Evolutionary conservation across 2,888 invertebrate species (phyloP), one percentile per base, ranked within the genome.

Genomic region (Dolichomitus sp.): DNA sequence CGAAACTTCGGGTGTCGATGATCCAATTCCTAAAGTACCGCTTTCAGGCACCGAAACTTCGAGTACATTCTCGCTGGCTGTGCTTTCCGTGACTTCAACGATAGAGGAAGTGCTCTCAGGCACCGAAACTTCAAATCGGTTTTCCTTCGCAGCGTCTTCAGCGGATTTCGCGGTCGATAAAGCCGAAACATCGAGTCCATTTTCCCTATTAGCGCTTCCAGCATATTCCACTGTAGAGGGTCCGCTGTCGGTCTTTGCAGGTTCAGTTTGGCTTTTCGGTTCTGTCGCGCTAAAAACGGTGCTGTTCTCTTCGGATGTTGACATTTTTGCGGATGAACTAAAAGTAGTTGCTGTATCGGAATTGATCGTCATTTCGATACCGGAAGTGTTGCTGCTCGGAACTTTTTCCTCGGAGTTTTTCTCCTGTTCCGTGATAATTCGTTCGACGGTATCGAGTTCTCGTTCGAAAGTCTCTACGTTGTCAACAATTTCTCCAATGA

Each of bases 371-470:
- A 52, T 6, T 30, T 77, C 80, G n/a, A 80, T n/a, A 17, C 80
- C 80, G 1, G 82, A 82, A 40, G 74, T 79, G 12, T 79, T 69
- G 42, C 48, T 45, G 70, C 70, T 50, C 14, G 74, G 65, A 1
- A 19, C 23, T 2, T 7, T 23, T 11, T 17, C 19, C 12, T 72
- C 59, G 61, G 45, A 59, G 7, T 14, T 61, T 7, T 14, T 59
- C 7, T 61, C 37, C 0, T 33, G 14, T 17, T 0, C 17, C 9
- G 57, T 17, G 7, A 30, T 42, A 12, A 63, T 63, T 12, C 45
- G 27, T 2, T 57, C 30, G 11, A 17, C 9, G 14, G 2, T 40
- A 9, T 17, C 70, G 17, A n/a, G 23, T 27, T 42, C n/a, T 1
- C 17, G 59, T 4, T 59, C 33, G 27, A 57, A n/a, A 5, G 45